Conservation (phyloP, 2,888 invertebrate genomes). For the Athalia circularis region DNA sequence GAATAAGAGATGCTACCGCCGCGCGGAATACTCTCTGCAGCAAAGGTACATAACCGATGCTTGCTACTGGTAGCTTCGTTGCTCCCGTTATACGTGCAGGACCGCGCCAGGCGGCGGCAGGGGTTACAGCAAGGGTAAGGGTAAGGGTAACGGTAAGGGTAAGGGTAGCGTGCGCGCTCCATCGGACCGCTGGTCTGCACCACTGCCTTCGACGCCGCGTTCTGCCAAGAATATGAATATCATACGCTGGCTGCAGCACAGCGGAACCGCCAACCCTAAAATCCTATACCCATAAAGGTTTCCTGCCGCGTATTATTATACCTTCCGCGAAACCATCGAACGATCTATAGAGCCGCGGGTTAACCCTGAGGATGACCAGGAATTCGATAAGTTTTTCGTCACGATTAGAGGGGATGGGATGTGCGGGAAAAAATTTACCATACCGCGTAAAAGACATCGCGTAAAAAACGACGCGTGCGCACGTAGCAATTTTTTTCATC, state of each 20-base stretch:
- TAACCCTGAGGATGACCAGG: slow-evolving; percentile 2
- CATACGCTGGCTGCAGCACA: slow-evolving; percentile 56
- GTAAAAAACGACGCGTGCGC: too few relatives aligned
- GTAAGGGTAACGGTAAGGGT: slow-evolving; percentile 51
- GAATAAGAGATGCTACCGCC: slow-evolving; percentile 20
- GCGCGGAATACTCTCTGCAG: slow-evolving; percentile 65
- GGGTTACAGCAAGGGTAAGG: background rate
- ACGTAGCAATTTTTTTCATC: too few relatives aligned
- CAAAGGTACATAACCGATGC: slow-evolving; percentile 56
- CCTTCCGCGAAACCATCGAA: background rate
- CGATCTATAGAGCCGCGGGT: background rate
- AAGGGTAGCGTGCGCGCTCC: slow-evolving; percentile 68
- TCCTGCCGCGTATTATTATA: slow-evolving; percentile 30
- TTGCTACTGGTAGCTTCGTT: too few relatives aligned
- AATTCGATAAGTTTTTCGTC: background rate
- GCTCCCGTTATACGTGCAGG: background rate
- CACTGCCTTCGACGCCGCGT: slow-evolving; percentile 61
- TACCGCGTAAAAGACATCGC: too few relatives aligned
- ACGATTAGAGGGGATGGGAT: too few relatives aligned
- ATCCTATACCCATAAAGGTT: slow-evolving; percentile 29
- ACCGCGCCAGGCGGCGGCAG: slow-evolving; percentile 10
- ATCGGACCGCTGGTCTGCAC: slow-evolving; percentile 53
- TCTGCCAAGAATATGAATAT: slow-evolving; percentile 72
- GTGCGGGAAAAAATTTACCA: too few relatives aligned
- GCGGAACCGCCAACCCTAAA: slow-evolving; percentile 41